Base-by-base conservation (phyloP, 2,113 vertebrate species). In the Delphinapterus leucas region DNA sequence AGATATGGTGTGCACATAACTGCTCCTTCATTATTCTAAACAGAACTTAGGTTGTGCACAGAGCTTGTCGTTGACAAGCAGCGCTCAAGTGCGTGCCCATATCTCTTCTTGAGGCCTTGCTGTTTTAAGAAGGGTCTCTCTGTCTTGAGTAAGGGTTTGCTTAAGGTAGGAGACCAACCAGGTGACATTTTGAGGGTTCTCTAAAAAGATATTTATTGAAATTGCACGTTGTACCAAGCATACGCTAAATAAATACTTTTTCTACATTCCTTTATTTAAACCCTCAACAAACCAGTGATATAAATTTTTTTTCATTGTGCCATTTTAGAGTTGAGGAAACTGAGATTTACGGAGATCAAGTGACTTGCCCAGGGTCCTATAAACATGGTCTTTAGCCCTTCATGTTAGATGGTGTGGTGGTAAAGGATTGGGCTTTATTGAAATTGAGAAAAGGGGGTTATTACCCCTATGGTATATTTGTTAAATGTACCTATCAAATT, bases 241-340 rank as follows among this genome's bases (percentile, higher is more conserved):
- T 0, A 0, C 11, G 6, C 53, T 63, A n/a, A 61, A 6, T 47
- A 44, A 63, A 6, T 36, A 58, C 3, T 38, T 53, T 17, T 23
- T 4, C 20, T 38, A 0, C 5, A 44, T 38, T 68, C 53, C 26
- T 36, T 86, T 53, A 68, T 17, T 33, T 41, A 73, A 74, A 41
- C 7, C 15, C 28, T 73, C 36, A 55, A 82, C 21, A 88, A 53
- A 3, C 36, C 41, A 65, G 71, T 4, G 25, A 33, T 17, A 2
- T 15, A 25, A 13, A 6, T 8, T 18, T 33, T 55, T 84, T 44
- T 85, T 77, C 21, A 73, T 89, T 63, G 23, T 20, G 6, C 68
- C 12, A 73, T 86, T 81, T 71, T 61, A 61, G 21, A 88, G 47
- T 15, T 88, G 60, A 88, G 31, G 15, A 88, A 87, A 85, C 36